A percentile compares a stretch with the other conserved stretches of the same genome.
phyloP scores from a whole-genome alignment of 2,113 vertebrate species.

The Diphyllodes magnificus region DNA sequence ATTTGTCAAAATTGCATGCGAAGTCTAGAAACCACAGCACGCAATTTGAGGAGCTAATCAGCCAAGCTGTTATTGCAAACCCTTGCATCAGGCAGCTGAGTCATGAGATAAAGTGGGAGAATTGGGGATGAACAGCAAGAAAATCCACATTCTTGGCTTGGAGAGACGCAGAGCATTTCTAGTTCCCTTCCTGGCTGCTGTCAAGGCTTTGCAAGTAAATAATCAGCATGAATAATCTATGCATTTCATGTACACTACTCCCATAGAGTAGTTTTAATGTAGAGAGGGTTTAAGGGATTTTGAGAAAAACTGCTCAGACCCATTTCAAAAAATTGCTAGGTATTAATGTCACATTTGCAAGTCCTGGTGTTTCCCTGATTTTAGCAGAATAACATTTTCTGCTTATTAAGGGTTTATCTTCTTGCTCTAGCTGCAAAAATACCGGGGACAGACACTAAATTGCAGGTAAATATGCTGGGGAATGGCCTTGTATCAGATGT shows the following conservation, averaged over 20 bases:
- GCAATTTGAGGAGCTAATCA: background rate
- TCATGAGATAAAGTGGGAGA: constrained; percentile 21
- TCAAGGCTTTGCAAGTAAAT: constrained; percentile 3
- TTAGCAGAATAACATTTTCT: constrained; percentile 1
- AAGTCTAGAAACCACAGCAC: background rate
- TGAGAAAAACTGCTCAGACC: background rate
- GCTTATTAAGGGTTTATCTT: background rate
- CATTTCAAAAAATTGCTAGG: background rate
- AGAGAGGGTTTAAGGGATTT: background rate
- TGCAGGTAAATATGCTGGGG: background rate
- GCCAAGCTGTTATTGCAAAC: background rate
- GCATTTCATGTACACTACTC: background rate
- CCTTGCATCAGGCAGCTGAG: constrained; percentile 34
- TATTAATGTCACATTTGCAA: background rate
- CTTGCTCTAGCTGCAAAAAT: background rate
- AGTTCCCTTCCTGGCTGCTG: background rate
- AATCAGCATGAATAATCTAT: background rate
- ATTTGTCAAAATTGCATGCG: background rate
- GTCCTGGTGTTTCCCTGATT: background rate
- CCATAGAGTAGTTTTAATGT: background rate
- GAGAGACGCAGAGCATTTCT: background rate
- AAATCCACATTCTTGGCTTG: constrained; percentile 43
- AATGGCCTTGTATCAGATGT: background rate
- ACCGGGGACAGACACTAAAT: background rate
- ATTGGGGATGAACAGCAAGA: constrained; percentile 27